Evolutionary conservation across 1,140 invertebrate species (phyloP).

Genomic region (Papilio machaon): DNA sequence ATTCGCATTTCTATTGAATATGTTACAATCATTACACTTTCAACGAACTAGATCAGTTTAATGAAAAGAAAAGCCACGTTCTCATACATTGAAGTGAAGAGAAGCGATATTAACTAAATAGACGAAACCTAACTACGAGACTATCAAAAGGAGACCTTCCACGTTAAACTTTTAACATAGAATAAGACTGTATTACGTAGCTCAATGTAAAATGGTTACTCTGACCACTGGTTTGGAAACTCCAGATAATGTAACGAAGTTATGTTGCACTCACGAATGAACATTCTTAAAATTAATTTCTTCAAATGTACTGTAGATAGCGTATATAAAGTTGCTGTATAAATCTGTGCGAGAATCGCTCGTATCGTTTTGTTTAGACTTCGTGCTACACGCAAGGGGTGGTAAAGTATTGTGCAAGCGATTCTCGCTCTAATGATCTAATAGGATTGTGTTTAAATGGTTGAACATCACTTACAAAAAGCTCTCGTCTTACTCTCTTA

Average conservation of each 20-base stretch:
- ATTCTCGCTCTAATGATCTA: conserved; percentile 43
- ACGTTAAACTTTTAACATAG: background rate
- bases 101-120: conserved; percentile 2
- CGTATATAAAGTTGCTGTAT: background rate
- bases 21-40: background rate
- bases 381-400: conserved; percentile 42
- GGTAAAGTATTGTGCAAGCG: conserved; percentile 39
- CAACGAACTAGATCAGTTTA: background rate
- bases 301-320: conserved; percentile 18
- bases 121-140: background rate
- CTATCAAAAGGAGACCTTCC: background rate
- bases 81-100: background rate
- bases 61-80: conserved; percentile 12
- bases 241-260: conserved; percentile 66
- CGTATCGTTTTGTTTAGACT: conserved; percentile 37
- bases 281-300: conserved; percentile 54
- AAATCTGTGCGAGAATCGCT: conserved; percentile 40
- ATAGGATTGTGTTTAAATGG: conserved; percentile 45
- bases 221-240: conserved; percentile 63
- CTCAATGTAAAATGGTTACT: conserved; percentile 47
- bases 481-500: conserved; percentile 40
- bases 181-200: conserved; percentile 13
- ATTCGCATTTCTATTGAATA: background rate
- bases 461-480: conserved; percentile 44
- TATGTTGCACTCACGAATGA: conserved; percentile 56